Percentiles rank a stretch among this genome's conserved stretches.
These are phyloP conservation scores for Casuarius casuarius DNA, from an alignment of 2,113 vertebrate genomes.

Conservation along the genomic window DNA sequence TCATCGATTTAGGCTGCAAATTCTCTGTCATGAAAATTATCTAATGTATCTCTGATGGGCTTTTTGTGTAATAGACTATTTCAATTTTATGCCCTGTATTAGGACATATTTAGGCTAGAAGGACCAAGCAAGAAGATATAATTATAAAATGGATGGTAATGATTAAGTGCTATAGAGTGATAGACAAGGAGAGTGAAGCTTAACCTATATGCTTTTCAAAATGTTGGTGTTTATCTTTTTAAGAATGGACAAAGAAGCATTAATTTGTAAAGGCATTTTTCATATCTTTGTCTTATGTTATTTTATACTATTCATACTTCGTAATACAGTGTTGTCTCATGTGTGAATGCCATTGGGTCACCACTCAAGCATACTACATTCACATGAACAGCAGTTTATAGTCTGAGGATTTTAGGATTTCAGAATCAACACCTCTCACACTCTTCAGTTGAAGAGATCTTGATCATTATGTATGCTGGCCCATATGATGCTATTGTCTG, in stretches of 20 bases:
- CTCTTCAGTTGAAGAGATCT: neutral
- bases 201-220: neutral
- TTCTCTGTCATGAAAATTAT: neutral
- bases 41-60: neutral
- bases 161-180: neutral
- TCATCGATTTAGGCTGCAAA: neutral
- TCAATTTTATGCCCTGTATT: neutral
- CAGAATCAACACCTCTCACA: neutral
- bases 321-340: neutral
- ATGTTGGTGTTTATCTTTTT: neutral
- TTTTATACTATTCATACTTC: neutral
- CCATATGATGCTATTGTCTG: neutral
- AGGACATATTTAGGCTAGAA: neutral
- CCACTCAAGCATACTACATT: neutral
- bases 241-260: neutral
- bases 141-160: neutral
- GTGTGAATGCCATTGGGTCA: neutral
- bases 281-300: neutral
- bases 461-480: neutral
- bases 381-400: neutral
- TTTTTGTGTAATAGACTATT: neutral
- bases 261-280: neutral
- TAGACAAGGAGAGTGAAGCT: neutral
- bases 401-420: neutral
- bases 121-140: rapidly evolving